Conservation (phyloP, 2,888 invertebrate species). For the Tiphia femorata region DNA sequence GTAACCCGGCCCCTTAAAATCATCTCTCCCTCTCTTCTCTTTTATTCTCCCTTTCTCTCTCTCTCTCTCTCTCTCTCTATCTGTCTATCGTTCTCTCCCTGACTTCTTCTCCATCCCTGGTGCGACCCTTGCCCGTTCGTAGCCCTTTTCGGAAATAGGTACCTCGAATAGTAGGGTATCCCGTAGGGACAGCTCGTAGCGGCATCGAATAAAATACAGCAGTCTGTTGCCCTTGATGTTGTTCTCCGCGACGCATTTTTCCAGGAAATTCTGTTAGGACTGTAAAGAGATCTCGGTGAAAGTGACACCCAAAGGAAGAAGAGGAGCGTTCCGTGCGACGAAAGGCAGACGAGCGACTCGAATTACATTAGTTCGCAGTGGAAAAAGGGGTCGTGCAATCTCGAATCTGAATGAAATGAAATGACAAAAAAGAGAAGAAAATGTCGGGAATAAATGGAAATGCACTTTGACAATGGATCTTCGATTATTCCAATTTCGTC, state of each 20-base stretch:
- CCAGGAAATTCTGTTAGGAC: not conserved
- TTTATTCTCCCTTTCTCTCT: not conserved
- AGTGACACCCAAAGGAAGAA: constrained; percentile 4
- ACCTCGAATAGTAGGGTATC: constrained; percentile 4
- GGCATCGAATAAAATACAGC: constrained; percentile 5
- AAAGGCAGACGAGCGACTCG: no score
- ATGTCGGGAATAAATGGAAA: no score
- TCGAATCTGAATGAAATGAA: no score
- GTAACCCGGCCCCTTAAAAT: constrained; percentile 28
- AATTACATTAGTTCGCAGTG: no score
- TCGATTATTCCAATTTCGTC: no score
- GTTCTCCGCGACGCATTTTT: not conserved
- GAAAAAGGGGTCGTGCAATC: no score
- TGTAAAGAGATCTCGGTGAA: not conserved
- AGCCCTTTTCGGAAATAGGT: not conserved
- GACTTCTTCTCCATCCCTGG: no score
- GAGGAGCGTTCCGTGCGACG: not conserved
- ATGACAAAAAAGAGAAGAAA: no score
- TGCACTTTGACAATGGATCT: no score
- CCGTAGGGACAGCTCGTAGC: constrained; percentile 9
- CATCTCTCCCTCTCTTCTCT: constrained; percentile 19
- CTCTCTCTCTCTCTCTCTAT: not conserved
- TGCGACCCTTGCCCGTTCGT: not conserved
- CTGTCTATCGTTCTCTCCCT: not conserved
- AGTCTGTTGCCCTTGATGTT: not conserved